Evolutionary conservation across 2,797 vertebrate genomes (phyloP).

Genomic region (Mus minutoides): DNA sequence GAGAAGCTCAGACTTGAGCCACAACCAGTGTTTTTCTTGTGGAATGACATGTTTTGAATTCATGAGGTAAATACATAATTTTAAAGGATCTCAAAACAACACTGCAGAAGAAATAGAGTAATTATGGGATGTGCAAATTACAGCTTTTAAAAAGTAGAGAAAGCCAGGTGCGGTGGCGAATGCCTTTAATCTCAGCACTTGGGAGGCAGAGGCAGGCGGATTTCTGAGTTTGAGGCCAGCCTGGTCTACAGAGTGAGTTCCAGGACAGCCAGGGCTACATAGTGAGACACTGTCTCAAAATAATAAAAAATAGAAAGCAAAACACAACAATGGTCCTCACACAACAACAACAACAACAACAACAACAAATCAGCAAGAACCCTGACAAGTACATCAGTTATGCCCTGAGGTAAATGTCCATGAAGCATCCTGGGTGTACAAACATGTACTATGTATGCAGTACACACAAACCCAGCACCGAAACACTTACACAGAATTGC

Average conservation of each 20-base stretch:
- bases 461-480: conserved; percentile 35
- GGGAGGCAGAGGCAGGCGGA: not conserved
- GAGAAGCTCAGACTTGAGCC: conserved; percentile 26
- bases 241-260: not conserved
- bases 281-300: not conserved
- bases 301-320: not conserved
- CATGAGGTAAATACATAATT: conserved; percentile 41
- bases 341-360: too few species aligned
- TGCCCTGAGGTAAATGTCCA: conserved; percentile 66
- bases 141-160: not conserved
- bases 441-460: not conserved
- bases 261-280: not conserved
- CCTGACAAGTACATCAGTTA: not conserved
- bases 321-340: not conserved
- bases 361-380: not conserved
- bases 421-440: conserved; percentile 28
- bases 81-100: conserved; percentile 37
- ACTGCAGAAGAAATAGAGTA: conserved; percentile 11
- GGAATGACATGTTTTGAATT: not conserved
- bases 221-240: not conserved
- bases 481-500: conserved; percentile 35
- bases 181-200: not conserved
- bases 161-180: not conserved
- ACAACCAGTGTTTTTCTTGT: not conserved
- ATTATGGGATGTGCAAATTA: not conserved